Percentiles rank a stretch among this genome's conserved stretches.
Conservation (phyloP, 2,888 invertebrate species). For the Cephus pygmeus region DNA sequence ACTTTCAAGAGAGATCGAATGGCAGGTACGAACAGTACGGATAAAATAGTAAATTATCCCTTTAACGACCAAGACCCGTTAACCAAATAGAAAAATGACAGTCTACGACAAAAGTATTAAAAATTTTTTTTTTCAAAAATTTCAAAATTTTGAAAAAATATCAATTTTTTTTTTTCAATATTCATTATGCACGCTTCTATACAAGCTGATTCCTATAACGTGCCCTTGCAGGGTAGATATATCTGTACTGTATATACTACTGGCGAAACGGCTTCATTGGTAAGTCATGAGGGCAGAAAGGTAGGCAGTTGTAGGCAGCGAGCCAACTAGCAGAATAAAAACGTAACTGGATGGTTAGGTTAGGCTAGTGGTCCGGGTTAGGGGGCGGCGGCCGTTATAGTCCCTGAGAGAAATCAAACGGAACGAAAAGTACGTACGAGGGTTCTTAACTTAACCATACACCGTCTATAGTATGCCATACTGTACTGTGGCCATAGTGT, state of each 20-base stretch:
- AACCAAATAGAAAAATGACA: neutral
- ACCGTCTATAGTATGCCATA: neutral
- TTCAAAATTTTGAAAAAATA: no score
- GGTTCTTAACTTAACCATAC: slow-evolving; percentile 13
- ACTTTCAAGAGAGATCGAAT: neutral
- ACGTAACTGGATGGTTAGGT: slow-evolving; percentile 8
- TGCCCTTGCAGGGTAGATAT: neutral
- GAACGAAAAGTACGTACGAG: slow-evolving; percentile 17
- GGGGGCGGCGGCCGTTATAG: slow-evolving; percentile 17
- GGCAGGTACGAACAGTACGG: neutral
- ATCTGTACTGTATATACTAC: neutral
- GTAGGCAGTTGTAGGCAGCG: slow-evolving; percentile 1
- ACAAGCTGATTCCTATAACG: neutral
- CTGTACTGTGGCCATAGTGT: no score
- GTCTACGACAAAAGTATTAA: neutral
- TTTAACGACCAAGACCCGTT: no score
- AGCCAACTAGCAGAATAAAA: slow-evolving; percentile 12
- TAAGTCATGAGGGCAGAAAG: slow-evolving; percentile 12
- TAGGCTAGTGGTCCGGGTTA: neutral
- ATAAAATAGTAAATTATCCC: neutral
- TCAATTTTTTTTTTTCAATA: neutral
- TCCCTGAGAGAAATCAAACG: slow-evolving; percentile 27
- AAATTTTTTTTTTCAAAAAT: neutral
- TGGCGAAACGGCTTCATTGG: slow-evolving; percentile 10
- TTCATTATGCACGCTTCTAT: neutral